Evolutionary conservation across 2,888 invertebrate genomes (phyloP).

Genomic region (Orthosia gothica): DNA sequence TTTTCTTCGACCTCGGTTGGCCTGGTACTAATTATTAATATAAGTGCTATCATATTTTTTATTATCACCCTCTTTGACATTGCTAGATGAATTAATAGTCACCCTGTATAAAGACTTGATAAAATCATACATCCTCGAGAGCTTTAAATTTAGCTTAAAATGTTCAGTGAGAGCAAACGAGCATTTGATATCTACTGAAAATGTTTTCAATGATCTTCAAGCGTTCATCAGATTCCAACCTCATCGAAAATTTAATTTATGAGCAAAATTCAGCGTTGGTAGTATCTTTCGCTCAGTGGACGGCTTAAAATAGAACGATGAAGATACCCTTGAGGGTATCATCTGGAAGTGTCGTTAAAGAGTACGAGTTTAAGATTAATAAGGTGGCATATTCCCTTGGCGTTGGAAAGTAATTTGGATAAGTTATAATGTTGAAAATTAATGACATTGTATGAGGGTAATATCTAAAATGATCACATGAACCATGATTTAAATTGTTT

Average conservation of each 20-base stretch:
- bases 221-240: not conserved
- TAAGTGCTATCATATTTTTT: no score
- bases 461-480: no score
- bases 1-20: no score
- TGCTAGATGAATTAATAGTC: no score
- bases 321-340: not conserved
- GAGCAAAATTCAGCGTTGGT: not conserved
- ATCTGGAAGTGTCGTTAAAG: constrained; percentile 7
- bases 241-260: constrained; percentile 9
- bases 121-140: not conserved
- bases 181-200: not conserved
- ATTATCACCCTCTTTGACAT: no score
- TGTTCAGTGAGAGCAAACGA: not conserved
- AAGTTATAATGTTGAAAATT: not conserved
- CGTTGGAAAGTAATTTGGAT: not conserved
- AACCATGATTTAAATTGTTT: no score
- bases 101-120: no score
- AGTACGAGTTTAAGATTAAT: constrained; percentile 1
- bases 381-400: not conserved
- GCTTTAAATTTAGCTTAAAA: not conserved
- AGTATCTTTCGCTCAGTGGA: not conserved
- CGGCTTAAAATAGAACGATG: no score
- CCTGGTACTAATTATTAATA: no score
- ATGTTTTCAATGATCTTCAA: constrained; percentile 5
- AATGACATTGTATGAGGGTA: no score